Conservation (phyloP, 2,888 invertebrate species). For the Notocelia uddmanniana region DNA sequence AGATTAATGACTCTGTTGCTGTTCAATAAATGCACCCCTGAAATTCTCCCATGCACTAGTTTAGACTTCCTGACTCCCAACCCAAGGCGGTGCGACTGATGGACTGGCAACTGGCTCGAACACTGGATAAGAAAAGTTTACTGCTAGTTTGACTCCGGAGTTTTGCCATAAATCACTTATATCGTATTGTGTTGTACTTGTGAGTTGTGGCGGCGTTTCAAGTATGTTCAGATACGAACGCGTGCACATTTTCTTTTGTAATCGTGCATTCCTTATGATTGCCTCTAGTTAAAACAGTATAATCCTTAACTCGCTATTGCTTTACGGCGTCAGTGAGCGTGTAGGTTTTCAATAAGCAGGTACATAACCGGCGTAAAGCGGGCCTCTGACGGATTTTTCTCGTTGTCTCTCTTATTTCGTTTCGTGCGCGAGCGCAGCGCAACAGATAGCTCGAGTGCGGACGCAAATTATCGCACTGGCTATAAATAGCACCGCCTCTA, state of each 20-base stretch:
- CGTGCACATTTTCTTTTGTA: too few relatives aligned
- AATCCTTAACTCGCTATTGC: too few relatives aligned
- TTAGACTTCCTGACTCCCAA: slow-evolving; percentile 23
- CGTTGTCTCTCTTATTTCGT: slow-evolving; percentile 4
- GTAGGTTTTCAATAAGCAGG: not conserved
- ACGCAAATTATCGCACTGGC: slow-evolving; percentile 10
- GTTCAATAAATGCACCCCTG: slow-evolving; percentile 23
- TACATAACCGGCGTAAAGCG: not conserved
- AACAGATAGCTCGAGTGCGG: not conserved
- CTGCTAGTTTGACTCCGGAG: not conserved
- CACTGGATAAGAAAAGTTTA: not conserved
- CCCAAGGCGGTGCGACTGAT: slow-evolving; percentile 10
- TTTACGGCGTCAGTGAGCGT: not conserved
- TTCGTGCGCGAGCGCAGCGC: not conserved
- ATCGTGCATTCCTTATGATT: too few relatives aligned
- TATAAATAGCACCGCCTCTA: slow-evolving; percentile 32
- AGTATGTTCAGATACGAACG: too few relatives aligned
- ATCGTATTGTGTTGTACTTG: too few relatives aligned
- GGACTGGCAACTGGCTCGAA: not conserved
- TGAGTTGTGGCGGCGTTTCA: too few relatives aligned
- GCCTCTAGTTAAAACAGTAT: too few relatives aligned
- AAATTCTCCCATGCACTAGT: slow-evolving; percentile 18
- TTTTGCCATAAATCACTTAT: too few relatives aligned
- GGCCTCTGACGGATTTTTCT: slow-evolving; percentile 8
- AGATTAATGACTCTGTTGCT: slow-evolving; percentile 21